Evolutionary conservation across 2,797 vertebrate species (phyloP), one percentile per base, ranked within the genome.

Genomic region (Scolopax rusticola): DNA sequence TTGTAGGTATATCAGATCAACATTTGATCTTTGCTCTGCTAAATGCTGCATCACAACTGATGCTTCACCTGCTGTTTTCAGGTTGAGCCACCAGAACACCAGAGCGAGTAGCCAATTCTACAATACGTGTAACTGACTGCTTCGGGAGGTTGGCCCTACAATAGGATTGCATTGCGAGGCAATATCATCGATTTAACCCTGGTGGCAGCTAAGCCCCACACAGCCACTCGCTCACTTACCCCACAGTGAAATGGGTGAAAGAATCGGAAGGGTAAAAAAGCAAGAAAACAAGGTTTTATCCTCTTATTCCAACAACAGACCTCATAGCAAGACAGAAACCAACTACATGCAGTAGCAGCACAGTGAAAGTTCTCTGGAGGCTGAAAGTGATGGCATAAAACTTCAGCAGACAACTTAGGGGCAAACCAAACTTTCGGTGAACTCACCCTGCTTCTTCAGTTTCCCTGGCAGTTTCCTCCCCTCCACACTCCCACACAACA

Each of bases 351-450:
- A 61, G 51, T 19, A 69, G 70, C 70, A 78, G 36, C 4, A 2
- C 2, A 30, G 23, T 20, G 28, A 27, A 91, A 87, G 33, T 8
- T 86, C 77, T 69, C 68, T 24, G 53, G 23, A 79, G 38, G 30
- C 40, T 32, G 67, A 70, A 84, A 70, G 38, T 1, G 6, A 69
- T 38, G 0, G 14, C 33, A 56, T 38, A 61, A 80, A 94, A 84
- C 45, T 95, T 80, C 2, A 3, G 18, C 67, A 87, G 67, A 74
- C 1, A 92, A 53, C 61, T 81, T 28, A 27, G 2, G 40, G 71
- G 90, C 38, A 91, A 93, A 68, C 21, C 59, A 90, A 96, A 96
- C 67, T 94, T 90, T 30, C 3, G 11, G 41, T 89, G 81, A 90
- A 71, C 45, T 81, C 5, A 1, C 23, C 60, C n/a, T 73, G 23